Conservation (phyloP, 2,113 vertebrate genomes). For the Abramis brama region DNA sequence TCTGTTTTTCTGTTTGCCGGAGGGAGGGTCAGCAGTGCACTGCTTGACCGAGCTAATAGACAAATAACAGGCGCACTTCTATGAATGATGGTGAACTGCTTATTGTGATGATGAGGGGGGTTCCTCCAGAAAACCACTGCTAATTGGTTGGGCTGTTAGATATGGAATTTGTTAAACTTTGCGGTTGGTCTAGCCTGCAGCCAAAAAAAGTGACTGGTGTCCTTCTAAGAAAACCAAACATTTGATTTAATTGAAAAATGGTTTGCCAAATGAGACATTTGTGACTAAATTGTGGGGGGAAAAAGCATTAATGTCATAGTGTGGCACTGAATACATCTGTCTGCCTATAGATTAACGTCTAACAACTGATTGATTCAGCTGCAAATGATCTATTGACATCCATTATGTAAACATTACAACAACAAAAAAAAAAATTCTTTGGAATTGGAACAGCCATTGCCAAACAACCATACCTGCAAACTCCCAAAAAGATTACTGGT, state of each 20-base stretch:
- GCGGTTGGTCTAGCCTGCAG: slow-evolving; percentile 42
- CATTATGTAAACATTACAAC: slow-evolving; percentile 67
- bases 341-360: slow-evolving; percentile 49
- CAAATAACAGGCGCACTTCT: slow-evolving; percentile 31
- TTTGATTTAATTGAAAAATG: slow-evolving; percentile 47
- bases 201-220: slow-evolving; percentile 35
- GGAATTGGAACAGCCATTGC: slow-evolving; percentile 59
- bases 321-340: slow-evolving; percentile 23
- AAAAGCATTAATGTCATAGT: background rate
- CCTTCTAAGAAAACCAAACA: slow-evolving; percentile 48
- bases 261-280: background rate
- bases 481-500: slow-evolving; percentile 29
- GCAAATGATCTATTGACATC: slow-evolving; percentile 68
- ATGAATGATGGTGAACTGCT: slow-evolving; percentile 39
- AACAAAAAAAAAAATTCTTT: slow-evolving; percentile 39
- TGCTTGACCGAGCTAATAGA: slow-evolving; percentile 35
- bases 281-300: background rate
- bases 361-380: slow-evolving; percentile 61
- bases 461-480: slow-evolving; percentile 9
- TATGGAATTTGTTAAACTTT: slow-evolving; percentile 10
- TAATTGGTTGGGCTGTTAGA: background rate
- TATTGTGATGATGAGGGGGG: slow-evolving; percentile 9
- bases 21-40: slow-evolving; percentile 30
- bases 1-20: slow-evolving; percentile 27
- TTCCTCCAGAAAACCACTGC: slow-evolving; percentile 20